Evolutionary conservation across 2,797 vertebrate genomes (phyloP).

Genomic region (Sebastes vulpes): DNA sequence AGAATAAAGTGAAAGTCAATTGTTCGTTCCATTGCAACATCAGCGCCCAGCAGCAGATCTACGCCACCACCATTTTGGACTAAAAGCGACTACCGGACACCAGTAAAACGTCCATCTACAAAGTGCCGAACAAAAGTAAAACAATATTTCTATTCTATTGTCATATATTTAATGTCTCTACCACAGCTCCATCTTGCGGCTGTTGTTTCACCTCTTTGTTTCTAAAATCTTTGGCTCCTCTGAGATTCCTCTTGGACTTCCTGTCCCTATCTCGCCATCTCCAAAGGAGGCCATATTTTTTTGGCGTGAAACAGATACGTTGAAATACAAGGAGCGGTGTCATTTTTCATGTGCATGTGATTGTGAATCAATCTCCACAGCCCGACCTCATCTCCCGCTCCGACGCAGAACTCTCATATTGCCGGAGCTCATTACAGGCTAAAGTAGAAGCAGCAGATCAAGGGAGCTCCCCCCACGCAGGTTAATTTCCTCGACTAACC

Average conservation of each 20-base stretch:
- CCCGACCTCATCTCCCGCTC: constrained; percentile 28
- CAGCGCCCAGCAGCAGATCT: too few species aligned
- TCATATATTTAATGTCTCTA: too few species aligned
- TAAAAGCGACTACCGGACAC: too few species aligned
- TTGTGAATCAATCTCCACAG: constrained; percentile 18
- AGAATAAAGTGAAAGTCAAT: too few species aligned
- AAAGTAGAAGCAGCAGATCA: constrained; percentile 73
- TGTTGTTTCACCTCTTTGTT: too few species aligned
- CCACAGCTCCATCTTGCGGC: too few species aligned
- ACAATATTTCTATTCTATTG: too few species aligned
- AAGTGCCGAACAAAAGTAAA: too few species aligned
- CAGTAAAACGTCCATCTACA: too few species aligned
- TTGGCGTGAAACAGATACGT: constrained; percentile 12
- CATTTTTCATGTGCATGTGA: constrained; percentile 24
- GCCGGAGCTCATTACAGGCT: constrained; percentile 72
- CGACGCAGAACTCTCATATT: constrained; percentile 66
- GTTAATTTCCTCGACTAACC: constrained; percentile 81
- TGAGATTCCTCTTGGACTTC: not conserved
- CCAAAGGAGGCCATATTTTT: constrained; percentile 9
- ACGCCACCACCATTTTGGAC: too few species aligned
- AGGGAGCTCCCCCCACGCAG: constrained; percentile 62
- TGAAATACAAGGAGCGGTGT: constrained; percentile 13
- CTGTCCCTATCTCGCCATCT: constrained; percentile 32
- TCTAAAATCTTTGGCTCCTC: not conserved
- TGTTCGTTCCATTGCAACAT: too few species aligned